Base-by-base conservation (phyloP, 2,113 vertebrate species). In the Spermophilus dauricus region DNA sequence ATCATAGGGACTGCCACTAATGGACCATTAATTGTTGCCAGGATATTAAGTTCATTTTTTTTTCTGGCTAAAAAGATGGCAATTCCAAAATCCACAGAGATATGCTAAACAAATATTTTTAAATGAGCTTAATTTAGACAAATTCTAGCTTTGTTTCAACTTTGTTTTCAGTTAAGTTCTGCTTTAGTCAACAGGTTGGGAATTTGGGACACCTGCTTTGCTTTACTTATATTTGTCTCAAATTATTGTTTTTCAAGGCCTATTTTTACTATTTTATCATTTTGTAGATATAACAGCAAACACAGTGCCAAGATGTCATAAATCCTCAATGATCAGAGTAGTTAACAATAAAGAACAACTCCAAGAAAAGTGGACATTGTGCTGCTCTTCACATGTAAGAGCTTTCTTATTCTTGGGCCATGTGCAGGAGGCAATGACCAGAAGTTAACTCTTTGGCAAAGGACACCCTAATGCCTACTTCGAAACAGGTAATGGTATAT, bases 1-100 rank as follows among this genome's bases (percentile, higher is more conserved):
- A 87, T 93, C 95, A 97, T 28, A 89, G 93, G 45, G 34, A 89
- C 51, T 91, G 61, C 78, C 96, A 97, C 92, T 96, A 91, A 94
- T 67, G 76, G 72, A 96, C 86, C 42, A 95, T 77, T 91, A 97
- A 91, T n/a, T 97, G 94, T 73, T 67, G 83, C 96, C 97, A 97
- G 84, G 37, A 94, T 91, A 89, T 78, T 84, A 96, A 75, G 26
- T 73, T 34, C 91, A 53, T 97, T 58, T 97, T 30, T 30, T 58
- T 93, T 93, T 86, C 78, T 88, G 61, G 81, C 58, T 93, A 69
- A 80, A 88, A 93, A 81, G 24, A 91, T 48, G 34, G 77, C 17
- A 34, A 75, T 53, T 78, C 56, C 88, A 85, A 92, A 97, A 82
- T 81, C 70, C 81, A 86, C 6, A 84, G 53, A 89, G 34, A 96